These are phyloP conservation scores for Nomada ruficornis DNA, from an alignment of 2,888 invertebrate species.

Conservation along the genomic window DNA sequence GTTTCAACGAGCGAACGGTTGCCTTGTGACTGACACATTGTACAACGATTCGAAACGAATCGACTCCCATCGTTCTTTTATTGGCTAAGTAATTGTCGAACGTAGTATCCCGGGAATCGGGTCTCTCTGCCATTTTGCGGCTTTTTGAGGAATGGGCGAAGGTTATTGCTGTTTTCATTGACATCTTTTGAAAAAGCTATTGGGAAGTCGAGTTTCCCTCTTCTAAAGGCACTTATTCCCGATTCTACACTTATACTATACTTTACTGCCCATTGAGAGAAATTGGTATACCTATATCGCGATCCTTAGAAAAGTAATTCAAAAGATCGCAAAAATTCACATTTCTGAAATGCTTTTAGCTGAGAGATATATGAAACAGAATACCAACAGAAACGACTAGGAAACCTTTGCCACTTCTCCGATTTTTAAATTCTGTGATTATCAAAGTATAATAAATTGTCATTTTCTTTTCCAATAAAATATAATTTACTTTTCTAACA, in stretches of 20 bases:
- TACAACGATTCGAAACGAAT: conserved; percentile 67
- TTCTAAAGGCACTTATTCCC: conserved; percentile 12
- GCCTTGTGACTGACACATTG: conserved; percentile 67
- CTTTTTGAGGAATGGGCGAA: conserved; percentile 74
- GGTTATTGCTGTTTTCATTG: conserved; percentile 82
- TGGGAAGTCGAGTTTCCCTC: conserved; percentile 49
- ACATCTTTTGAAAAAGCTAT: conserved; percentile 58
- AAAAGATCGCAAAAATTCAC: neutral
- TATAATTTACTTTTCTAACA: too few relatives aligned
- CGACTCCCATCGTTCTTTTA: conserved; percentile 75
- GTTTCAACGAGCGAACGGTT: conserved; percentile 50
- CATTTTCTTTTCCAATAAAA: too few relatives aligned
- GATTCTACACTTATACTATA: conserved; percentile 1
- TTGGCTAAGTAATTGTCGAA: conserved; percentile 83
- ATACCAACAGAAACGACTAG: too few relatives aligned
- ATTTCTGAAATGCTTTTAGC: neutral
- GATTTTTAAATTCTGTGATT: too few relatives aligned
- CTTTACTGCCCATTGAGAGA: neutral
- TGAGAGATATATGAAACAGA: too few relatives aligned
- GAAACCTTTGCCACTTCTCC: too few relatives aligned
- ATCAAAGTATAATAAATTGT: too few relatives aligned
- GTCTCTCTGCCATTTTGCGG: conserved; percentile 77
- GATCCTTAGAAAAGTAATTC: neutral
- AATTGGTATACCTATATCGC: too few relatives aligned
- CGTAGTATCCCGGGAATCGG: conserved; percentile 73